These are phyloP conservation scores for Himantopus leucocephalus DNA, from an alignment of 2,113 vertebrate species.

Conservation along the genomic window DNA sequence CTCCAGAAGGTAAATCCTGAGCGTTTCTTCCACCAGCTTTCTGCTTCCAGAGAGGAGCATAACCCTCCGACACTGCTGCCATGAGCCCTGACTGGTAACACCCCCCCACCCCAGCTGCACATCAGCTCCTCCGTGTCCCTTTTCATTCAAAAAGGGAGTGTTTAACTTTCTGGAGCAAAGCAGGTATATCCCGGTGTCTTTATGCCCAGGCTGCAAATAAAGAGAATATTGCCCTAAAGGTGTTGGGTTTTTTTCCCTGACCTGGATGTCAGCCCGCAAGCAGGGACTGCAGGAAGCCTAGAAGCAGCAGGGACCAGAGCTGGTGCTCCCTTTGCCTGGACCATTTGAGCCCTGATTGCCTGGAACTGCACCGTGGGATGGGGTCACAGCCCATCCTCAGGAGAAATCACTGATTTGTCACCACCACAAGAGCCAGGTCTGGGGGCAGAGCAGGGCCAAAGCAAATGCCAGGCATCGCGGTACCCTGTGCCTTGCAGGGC, in stretches of 20 bases:
- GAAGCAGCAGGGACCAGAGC: background rate
- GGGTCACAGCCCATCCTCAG: background rate
- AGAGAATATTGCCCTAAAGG: background rate
- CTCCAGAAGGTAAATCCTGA: background rate
- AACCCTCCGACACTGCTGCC: background rate
- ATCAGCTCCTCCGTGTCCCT: background rate
- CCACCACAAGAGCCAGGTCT: background rate
- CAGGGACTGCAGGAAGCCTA: background rate
- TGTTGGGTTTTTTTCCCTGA: background rate
- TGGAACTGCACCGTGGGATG: background rate
- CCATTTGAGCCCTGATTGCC: background rate
- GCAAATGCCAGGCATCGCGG: fast-evolving
- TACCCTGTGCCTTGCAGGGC: background rate
- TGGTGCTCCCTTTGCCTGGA: background rate
- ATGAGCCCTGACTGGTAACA: background rate
- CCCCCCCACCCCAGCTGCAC: fast-evolving
- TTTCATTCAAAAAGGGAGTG: background rate
- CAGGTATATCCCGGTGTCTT: fast-evolving
- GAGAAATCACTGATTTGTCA: background rate
- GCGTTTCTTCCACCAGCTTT: background rate
- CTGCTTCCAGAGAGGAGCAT: background rate
- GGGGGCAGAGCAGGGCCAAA: background rate
- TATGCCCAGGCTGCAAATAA: background rate
- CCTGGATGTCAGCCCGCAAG: background rate
- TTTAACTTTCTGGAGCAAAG: background rate